Evolutionary conservation across 2,797 vertebrate genomes (phyloP).

Genomic region (Delichon dasypus): DNA sequence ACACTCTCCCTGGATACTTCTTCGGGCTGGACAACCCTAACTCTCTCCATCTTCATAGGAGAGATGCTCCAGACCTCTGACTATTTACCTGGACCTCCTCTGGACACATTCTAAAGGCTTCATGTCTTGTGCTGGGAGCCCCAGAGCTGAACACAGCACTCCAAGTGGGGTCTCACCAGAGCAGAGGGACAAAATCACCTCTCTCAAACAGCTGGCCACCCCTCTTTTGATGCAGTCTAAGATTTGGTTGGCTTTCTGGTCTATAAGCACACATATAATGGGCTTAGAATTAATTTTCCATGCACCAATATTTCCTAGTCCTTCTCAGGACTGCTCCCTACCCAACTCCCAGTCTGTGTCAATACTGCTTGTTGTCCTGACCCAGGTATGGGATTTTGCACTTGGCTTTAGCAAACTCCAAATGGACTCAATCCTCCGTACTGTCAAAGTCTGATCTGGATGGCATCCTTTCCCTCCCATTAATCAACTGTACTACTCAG

Average conservation of each 20-base stretch:
- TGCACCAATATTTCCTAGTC: not conserved
- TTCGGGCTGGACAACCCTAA: not conserved
- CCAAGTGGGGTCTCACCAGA: not conserved
- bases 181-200: not conserved
- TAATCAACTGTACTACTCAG: not conserved
- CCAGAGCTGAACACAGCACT: not conserved
- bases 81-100: not conserved
- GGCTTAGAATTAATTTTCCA: not conserved
- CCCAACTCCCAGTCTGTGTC: not conserved
- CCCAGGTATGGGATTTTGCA: no score
- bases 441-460: not conserved
- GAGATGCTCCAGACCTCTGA: not conserved
- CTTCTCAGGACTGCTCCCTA: not conserved
- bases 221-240: not conserved
- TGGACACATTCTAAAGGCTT: not conserved
- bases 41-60: not conserved
- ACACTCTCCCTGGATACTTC: rapidly evolving
- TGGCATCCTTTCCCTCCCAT: not conserved
- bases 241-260: not conserved
- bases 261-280: rapidly evolving
- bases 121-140: not conserved
- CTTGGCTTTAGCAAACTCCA: not conserved
- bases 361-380: not conserved
- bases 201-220: not conserved
- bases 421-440: not conserved